phyloP scores from a whole-genome alignment of 2,888 invertebrate species.

The Pocota personata region DNA sequence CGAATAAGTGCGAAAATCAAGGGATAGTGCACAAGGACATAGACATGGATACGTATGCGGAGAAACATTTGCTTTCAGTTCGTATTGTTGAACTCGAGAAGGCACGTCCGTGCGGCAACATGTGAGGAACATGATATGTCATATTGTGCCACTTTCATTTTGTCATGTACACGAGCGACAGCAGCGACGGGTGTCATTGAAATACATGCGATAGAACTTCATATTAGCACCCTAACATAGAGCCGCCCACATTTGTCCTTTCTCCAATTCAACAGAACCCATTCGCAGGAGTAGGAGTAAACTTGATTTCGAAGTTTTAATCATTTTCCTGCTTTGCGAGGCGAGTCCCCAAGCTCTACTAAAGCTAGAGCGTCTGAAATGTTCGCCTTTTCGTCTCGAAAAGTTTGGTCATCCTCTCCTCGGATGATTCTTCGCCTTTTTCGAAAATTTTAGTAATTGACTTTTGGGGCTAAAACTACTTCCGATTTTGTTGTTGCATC shows the following conservation, averaged over 20 bases:
- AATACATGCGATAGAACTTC: conserved; percentile 64
- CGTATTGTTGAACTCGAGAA: conserved; percentile 56
- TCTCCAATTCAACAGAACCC: not conserved
- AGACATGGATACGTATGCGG: conserved; percentile 30
- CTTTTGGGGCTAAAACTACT: conserved; percentile 70
- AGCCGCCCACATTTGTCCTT: not conserved
- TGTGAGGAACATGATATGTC: conserved; percentile 71
- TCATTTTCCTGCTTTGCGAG: conserved; percentile 52
- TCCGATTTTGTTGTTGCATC: conserved; percentile 50
- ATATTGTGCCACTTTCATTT: conserved; percentile 71
- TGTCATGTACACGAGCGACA: conserved; percentile 69
- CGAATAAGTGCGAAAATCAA: conserved; percentile 64
- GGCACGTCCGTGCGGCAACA: conserved; percentile 69
- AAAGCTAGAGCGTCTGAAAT: conserved; percentile 46
- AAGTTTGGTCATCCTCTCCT: conserved; percentile 57
- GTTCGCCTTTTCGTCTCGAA: conserved; percentile 32
- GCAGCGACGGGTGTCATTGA: conserved; percentile 56
- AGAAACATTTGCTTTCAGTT: conserved; percentile 49
- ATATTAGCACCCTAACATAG: conserved; percentile 35
- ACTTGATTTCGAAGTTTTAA: conserved; percentile 69
- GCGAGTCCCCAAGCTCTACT: conserved; percentile 33
- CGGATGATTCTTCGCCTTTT: conserved; percentile 41
- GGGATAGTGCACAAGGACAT: conserved; percentile 57
- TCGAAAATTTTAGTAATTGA: conserved; percentile 62
- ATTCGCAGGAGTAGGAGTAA: conserved; percentile 25